Base-by-base conservation (phyloP, 2,888 invertebrate species). In the Dendrolimus houi region DNA sequence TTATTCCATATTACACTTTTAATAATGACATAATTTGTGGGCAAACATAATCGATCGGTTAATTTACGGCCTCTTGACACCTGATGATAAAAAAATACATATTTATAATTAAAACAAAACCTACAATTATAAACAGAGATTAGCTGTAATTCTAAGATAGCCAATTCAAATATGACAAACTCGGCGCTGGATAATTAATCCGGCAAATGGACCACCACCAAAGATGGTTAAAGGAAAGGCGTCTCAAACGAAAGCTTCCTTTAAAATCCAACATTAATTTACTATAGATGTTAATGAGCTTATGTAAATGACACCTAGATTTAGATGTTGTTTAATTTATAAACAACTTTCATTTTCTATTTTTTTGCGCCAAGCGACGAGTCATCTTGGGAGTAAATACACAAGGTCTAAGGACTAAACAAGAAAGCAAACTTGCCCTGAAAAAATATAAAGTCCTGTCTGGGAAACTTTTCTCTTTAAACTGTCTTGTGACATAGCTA, bases 291-390 rank as follows among this genome's bases (percentile, higher is more conserved):
- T 47, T 47, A 47, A 47, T 47, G 47, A 47, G 14, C 54, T 53
- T 67, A 74, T 72, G 72, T 69, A 71, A 76, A 77, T 72, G 61
- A 59, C 67, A 59, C 69, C 71, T 72, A 73, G 70, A 71, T 74
- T 62, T 56, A 64, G 65, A 67, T 65, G 62, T 67, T 65, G 68
- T 69, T 68, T 67, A 74, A 74, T 75, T 70, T 71, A 75, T 75
- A 78, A 75, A 74, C 75, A 71, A 79, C 79, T 81, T 83, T 82
- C 82, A 67, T 81, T 85, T 84, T 85, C 82, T 79, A 82, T 77
- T 70, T 82, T 71, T 77, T 70, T 67, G 65, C 71, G 65, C 71
- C 69, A 65, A 66, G 58, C 65, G 67, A 64, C 60, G 63, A 61
- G 62, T 54, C 65, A 67, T 63, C 64, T 58, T 47, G 47, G 47